A percentile compares a stretch with the other conserved stretches of the same genome.
phyloP scores from a whole-genome alignment of 2,888 invertebrate species.

The Microplitis deprimator region DNA sequence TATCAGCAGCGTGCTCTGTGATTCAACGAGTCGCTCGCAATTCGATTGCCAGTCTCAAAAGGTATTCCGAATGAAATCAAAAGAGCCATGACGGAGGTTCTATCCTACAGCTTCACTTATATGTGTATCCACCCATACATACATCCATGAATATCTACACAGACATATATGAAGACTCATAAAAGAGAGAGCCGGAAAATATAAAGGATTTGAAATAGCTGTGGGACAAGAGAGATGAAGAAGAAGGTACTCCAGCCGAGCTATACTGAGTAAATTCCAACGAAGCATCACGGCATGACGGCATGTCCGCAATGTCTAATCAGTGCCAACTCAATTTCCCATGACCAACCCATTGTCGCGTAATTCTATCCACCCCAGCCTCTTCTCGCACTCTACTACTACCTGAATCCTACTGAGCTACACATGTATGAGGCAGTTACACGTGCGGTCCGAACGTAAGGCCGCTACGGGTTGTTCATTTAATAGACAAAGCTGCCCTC shows the following conservation, averaged over 20 bases:
- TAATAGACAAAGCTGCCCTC: background rate
- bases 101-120: background rate
- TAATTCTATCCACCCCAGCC: slow-evolving; percentile 42
- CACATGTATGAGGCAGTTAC: background rate
- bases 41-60: slow-evolving; percentile 11
- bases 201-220: background rate
- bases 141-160: background rate
- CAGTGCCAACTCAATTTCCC: slow-evolving; percentile 69
- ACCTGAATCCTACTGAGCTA: background rate
- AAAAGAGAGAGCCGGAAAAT: background rate
- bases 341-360: slow-evolving; percentile 39
- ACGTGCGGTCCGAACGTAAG: background rate
- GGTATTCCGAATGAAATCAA: slow-evolving; percentile 7
- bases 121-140: background rate
- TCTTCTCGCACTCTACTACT: slow-evolving; percentile 1
- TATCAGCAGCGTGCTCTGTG: slow-evolving; percentile 7
- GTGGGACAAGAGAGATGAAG: slow-evolving; percentile 25
- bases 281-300: slow-evolving; percentile 63
- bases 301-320: slow-evolving; percentile 69
- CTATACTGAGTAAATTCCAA: slow-evolving; percentile 64
- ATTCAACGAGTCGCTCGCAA: slow-evolving; percentile 7
- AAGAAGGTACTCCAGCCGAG: slow-evolving; percentile 42
- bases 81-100: slow-evolving; percentile 7
- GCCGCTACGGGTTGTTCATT: background rate
- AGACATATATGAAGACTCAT: slow-evolving; percentile 2